Conservation (phyloP, 2,113 vertebrate species). For the Sylvietta virens region DNA sequence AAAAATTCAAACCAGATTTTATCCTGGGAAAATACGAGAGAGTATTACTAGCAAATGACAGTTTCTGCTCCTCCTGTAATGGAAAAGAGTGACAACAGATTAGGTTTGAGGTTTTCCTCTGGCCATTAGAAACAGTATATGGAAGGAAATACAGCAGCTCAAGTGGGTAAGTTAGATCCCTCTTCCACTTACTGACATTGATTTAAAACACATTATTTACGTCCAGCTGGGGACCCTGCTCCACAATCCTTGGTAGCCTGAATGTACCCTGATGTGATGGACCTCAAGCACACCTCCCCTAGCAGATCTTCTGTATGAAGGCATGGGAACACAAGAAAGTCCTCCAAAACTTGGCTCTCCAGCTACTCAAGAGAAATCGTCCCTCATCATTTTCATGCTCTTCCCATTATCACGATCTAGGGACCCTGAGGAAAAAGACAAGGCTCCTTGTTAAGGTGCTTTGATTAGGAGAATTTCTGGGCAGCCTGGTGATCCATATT, state of each 20-base stretch:
- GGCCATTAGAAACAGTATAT: background rate
- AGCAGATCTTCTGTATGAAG: background rate
- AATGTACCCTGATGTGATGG: background rate
- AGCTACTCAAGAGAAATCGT: background rate
- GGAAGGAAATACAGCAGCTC: background rate
- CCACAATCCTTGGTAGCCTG: background rate
- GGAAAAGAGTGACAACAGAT: background rate
- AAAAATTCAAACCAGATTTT: background rate
- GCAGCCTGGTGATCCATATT: background rate
- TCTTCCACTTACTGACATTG: background rate
- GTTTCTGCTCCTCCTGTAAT: background rate
- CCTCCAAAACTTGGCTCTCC: background rate
- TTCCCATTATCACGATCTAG: background rate
- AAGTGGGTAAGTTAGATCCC: background rate
- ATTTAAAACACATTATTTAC: background rate
- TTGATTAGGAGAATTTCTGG: background rate
- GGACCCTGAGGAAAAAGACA: background rate
- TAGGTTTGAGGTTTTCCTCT: background rate
- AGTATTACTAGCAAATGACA: background rate
- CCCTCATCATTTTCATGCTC: background rate
- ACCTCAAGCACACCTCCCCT: background rate
- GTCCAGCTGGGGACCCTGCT: background rate
- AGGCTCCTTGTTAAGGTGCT: background rate
- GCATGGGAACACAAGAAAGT: background rate
- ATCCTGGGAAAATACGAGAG: background rate